Evolutionary conservation across 2,888 invertebrate genomes (phyloP).

Genomic region (Gymnoscelis rufifasciata): DNA sequence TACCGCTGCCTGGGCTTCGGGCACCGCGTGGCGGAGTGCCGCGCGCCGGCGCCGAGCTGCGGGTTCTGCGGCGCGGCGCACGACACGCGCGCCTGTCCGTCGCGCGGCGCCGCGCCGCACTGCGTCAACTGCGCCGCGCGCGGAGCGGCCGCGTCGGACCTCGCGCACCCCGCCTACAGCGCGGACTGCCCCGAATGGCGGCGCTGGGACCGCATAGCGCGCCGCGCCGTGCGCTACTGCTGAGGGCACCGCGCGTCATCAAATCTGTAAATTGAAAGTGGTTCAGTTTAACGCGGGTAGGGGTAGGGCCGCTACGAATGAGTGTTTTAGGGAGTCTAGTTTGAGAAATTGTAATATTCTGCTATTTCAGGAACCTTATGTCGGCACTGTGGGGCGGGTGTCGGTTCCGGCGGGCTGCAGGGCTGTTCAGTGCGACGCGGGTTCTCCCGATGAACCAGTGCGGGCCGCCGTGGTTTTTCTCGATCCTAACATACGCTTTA

Average conservation of each 20-base stretch:
- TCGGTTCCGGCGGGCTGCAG: not conserved
- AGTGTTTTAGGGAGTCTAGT: not conserved
- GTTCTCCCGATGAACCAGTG: not conserved
- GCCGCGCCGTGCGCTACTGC: not conserved
- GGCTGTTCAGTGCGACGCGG: not conserved
- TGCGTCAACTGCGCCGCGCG: slow-evolving; percentile 1
- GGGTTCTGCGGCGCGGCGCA: slow-evolving; percentile 3
- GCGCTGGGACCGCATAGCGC: not conserved
- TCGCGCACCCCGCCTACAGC: slow-evolving; percentile 1
- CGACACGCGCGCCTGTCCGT: slow-evolving; percentile 6
- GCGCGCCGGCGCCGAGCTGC: not conserved
- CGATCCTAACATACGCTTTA: not conserved
- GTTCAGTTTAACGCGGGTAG: not conserved
- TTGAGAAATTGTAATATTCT: too few species aligned
- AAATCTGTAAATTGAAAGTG: not conserved
- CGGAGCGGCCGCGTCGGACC: not conserved
- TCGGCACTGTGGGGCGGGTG: not conserved
- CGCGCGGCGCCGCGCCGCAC: not conserved
- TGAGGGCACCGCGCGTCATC: slow-evolving; percentile 1
- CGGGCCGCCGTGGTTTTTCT: not conserved
- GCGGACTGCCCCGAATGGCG: not conserved
- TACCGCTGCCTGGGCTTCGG: slow-evolving; percentile 8
- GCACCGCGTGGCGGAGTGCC: slow-evolving; percentile 2
- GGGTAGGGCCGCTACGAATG: not conserved
- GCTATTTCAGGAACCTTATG: not conserved